Evolutionary conservation across 2,113 vertebrate genomes (phyloP).

Genomic region (Thermophis baileyi): DNA sequence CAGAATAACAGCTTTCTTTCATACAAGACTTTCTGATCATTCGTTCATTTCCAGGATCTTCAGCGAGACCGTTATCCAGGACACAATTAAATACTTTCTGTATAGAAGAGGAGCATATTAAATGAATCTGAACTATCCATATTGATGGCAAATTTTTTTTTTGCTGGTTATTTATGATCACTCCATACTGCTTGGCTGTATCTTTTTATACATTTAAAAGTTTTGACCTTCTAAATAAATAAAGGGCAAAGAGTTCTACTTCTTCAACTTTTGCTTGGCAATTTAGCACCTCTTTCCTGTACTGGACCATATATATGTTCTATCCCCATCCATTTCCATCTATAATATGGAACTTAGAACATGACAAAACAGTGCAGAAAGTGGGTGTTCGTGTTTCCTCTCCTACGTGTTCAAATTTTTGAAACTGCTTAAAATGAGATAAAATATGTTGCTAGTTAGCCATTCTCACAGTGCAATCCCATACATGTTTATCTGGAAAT

Average conservation of each 20-base stretch:
- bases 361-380: not conserved
- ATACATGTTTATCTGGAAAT: not conserved
- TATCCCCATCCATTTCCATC: not conserved
- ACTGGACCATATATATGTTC: not conserved
- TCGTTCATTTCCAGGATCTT: constrained; percentile 60
- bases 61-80: constrained; percentile 44
- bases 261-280: not conserved
- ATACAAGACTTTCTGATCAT: constrained; percentile 58
- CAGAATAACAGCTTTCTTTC: constrained; percentile 51
- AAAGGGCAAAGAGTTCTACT: not conserved
- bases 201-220: not conserved
- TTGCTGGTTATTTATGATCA: not conserved
- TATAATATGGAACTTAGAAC: not conserved
- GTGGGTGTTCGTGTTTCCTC: not conserved
- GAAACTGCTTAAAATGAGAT: not conserved
- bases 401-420: not conserved
- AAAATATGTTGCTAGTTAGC: not conserved
- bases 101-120: not conserved
- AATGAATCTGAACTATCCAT: not conserved
- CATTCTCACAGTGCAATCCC: not conserved
- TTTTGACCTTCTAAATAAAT: not conserved
- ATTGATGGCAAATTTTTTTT: not conserved
- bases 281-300: not conserved
- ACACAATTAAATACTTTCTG: constrained; percentile 66
- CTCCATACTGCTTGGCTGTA: not conserved